Conservation (phyloP, 2,113 vertebrate species). For the Rhabdomys dilectus region DNA sequence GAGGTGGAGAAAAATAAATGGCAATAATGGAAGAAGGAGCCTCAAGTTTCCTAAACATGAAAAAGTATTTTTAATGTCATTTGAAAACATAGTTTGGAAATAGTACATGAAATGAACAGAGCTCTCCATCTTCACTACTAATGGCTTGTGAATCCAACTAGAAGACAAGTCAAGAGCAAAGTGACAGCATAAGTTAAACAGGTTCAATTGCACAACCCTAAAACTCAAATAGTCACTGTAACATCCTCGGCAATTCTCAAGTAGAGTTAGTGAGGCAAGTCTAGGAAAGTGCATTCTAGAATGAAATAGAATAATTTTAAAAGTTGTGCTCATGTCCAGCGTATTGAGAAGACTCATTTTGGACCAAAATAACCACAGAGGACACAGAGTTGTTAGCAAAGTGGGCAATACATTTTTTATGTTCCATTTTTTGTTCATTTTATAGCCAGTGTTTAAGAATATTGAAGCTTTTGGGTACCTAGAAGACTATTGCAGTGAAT, state of each 20-base stretch:
- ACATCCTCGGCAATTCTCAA: constrained; percentile 54
- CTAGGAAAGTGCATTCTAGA: constrained; percentile 27
- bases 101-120: neutral
- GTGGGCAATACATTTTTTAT: neutral
- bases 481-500: neutral
- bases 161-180: neutral
- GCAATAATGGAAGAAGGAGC: neutral
- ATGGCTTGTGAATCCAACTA: neutral
- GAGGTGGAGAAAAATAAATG: accelerated
- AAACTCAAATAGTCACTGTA: constrained; percentile 40
- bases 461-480: neutral
- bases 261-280: constrained; percentile 6
- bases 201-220: neutral
- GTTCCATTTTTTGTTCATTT: neutral
- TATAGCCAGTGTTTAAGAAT: constrained; percentile 13
- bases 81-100: constrained; percentile 30
- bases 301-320: constrained; percentile 39
- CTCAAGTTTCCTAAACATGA: neutral
- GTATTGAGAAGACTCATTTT: neutral
- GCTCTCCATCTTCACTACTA: neutral
- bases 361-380: neutral
- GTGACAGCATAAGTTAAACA: neutral
- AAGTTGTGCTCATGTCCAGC: constrained; percentile 37
- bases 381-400: constrained; percentile 49
- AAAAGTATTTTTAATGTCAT: neutral